Conservation (phyloP, 2,888 invertebrate species). For the Plebejus argus region DNA sequence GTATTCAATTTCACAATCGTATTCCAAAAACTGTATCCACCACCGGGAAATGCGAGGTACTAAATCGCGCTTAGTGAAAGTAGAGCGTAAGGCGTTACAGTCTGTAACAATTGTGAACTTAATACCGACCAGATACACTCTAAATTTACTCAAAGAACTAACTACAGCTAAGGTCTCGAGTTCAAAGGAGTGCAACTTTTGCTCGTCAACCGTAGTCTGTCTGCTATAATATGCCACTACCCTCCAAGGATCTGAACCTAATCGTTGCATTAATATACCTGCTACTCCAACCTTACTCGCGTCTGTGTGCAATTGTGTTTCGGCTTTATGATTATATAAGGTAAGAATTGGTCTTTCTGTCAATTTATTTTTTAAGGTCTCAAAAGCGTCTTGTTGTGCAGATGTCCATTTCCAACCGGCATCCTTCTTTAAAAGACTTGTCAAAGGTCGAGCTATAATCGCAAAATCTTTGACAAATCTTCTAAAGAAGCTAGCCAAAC, state of each 20-base stretch:
- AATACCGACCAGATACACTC: slow-evolving; percentile 37
- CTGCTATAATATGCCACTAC: neutral
- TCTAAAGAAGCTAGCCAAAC: no score
- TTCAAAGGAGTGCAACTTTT: neutral
- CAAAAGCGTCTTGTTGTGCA: neutral
- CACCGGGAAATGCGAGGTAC: slow-evolving; percentile 35
- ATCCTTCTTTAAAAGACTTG: slow-evolving; percentile 31
- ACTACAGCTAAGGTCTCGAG: slow-evolving; percentile 30
- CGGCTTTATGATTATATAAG: neutral
- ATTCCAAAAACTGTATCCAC: slow-evolving; percentile 32
- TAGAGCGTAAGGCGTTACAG: slow-evolving; percentile 46
- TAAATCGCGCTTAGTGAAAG: neutral
- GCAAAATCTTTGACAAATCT: no score
- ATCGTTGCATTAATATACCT: slow-evolving; percentile 9
- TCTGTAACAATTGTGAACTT: slow-evolving; percentile 46
- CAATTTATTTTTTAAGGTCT: slow-evolving; percentile 1
- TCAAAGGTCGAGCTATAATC: no score
- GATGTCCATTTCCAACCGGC: slow-evolving; percentile 3
- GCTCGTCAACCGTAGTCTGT: neutral
- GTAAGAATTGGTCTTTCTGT: slow-evolving; percentile 10
- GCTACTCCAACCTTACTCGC: slow-evolving; percentile 12
- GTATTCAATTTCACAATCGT: slow-evolving; percentile 29
- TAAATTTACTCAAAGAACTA: slow-evolving; percentile 32
- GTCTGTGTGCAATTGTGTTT: slow-evolving; percentile 23
- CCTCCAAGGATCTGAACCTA: neutral